Percentiles rank a stretch among this genome's conserved stretches.
phyloP scores from a whole-genome alignment of 2,797 vertebrate genomes.

The Parauchenoglanis ngamensis region DNA sequence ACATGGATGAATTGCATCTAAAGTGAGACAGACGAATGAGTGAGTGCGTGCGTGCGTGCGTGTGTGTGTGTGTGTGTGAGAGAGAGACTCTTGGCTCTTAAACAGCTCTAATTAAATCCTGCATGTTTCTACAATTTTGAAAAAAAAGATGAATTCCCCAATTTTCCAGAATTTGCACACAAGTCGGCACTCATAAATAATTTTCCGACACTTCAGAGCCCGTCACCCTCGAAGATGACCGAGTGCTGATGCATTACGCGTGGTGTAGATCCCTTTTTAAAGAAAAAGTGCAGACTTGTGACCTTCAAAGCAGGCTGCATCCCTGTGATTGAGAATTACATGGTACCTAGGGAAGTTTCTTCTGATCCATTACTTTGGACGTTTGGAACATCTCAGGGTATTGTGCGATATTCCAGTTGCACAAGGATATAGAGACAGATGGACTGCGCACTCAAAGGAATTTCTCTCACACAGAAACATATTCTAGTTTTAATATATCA shows the following conservation, averaged over 20 bases:
- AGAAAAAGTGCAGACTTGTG: background rate
- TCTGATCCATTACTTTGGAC: background rate
- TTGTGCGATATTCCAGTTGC: background rate
- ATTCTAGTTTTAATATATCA: slow-evolving; percentile 6
- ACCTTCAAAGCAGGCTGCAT: background rate
- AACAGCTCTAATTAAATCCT: slow-evolving; percentile 68
- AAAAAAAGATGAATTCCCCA: slow-evolving; percentile 58
- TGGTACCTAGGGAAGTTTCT: background rate
- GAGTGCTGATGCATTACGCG: background rate
- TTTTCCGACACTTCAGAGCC: slow-evolving; percentile 41
- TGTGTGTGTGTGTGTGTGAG: background rate
- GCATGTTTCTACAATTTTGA: slow-evolving; percentile 47
- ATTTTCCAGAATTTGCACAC: slow-evolving; percentile 60
- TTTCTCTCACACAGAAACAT: background rate
- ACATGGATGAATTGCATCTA: slow-evolving; percentile 44
- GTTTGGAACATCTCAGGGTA: background rate
- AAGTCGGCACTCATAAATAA: slow-evolving; percentile 58
- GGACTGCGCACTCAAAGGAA: background rate
- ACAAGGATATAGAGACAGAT: background rate
- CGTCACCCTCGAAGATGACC: slow-evolving; percentile 36
- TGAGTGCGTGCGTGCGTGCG: background rate
- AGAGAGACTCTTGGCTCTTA: background rate
- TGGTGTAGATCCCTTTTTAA: background rate
- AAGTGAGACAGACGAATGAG: slow-evolving; percentile 18
- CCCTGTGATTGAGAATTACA: background rate